These are phyloP conservation scores for Chaenogobius annularis DNA, from an alignment of 2,113 vertebrate genomes.

Conservation along the genomic window DNA sequence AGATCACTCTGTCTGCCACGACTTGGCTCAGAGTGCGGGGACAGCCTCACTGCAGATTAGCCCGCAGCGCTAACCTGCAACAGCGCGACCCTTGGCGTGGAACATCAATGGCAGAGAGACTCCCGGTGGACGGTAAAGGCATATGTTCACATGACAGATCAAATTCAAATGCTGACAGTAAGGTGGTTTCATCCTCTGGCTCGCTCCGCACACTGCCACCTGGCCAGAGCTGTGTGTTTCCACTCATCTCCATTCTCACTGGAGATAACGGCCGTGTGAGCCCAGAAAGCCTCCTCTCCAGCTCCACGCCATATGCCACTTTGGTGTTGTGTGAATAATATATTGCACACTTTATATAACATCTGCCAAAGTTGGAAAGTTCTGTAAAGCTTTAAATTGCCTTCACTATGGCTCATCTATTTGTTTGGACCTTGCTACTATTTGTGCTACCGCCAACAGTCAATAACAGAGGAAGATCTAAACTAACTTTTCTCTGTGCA, in stretches of 20 bases:
- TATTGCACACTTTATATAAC: conserved; percentile 41
- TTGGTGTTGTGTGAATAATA: conserved; percentile 55
- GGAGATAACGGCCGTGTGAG: conserved; percentile 68
- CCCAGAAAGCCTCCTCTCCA: conserved; percentile 33
- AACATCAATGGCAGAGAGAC: conserved; percentile 66
- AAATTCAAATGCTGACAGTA: conserved; percentile 76
- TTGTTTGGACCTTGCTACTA: not conserved
- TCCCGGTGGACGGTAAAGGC: conserved; percentile 73
- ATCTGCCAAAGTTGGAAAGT: conserved; percentile 3
- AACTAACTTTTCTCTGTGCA: no score
- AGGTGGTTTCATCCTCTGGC: conserved; percentile 75
- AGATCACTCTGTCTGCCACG: conserved; percentile 69
- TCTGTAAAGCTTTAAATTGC: not conserved
- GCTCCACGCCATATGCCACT: conserved; percentile 64
- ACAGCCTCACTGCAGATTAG: conserved; percentile 67
- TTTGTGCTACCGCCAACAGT: not conserved
- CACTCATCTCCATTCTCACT: conserved; percentile 57
- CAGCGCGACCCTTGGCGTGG: conserved; percentile 59
- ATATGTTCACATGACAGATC: conserved; percentile 75
- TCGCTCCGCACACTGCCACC: conserved; percentile 65
- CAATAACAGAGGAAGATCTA: not conserved
- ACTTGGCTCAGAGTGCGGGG: conserved; percentile 60
- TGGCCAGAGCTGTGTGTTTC: conserved; percentile 58
- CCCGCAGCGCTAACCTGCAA: conserved; percentile 68
- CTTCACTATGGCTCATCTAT: not conserved